Evolutionary conservation across 92 coral and sea anemone species (phyloP).

Genomic region (Meandrina meandrites): DNA sequence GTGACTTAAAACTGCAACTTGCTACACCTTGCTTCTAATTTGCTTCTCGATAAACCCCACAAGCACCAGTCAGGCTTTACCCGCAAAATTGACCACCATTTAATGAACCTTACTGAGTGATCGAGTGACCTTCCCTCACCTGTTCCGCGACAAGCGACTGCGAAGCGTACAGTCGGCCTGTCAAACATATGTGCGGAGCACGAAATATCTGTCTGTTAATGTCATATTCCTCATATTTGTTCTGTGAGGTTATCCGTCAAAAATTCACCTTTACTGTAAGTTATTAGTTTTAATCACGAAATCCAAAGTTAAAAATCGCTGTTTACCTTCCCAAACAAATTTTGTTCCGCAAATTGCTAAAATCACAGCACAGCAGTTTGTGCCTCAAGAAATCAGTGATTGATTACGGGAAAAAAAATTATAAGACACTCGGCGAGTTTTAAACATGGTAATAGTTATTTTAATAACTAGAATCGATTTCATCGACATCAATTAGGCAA

Average conservation of each 20-base stretch:
- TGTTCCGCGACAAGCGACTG: no score
- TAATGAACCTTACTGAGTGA: constrained; percentile 2
- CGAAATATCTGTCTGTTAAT: not conserved
- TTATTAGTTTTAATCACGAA: not conserved
- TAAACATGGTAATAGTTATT: constrained; percentile 2
- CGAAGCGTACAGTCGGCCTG: constrained; percentile 4
- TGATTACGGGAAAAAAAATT: not conserved
- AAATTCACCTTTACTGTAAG: not conserved
- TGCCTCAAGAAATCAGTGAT: not conserved
- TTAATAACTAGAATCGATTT: constrained; percentile 35
- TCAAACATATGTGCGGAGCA: not conserved
- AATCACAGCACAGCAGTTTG: not conserved
- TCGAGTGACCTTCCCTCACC: not conserved
- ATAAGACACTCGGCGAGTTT: constrained; percentile 5
- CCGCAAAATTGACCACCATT: constrained; percentile 33
- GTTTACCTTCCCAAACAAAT: not conserved
- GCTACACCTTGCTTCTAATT: constrained; percentile 15
- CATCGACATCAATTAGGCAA: constrained; percentile 36
- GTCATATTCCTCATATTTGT: not conserved
- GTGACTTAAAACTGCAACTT: constrained; percentile 17
- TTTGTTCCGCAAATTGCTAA: constrained; percentile 30
- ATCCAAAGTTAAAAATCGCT: not conserved
- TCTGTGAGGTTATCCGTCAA: not conserved
- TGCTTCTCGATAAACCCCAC: not conserved
- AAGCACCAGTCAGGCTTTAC: constrained; percentile 13